phyloP scores from a whole-genome alignment of 2,888 invertebrate genomes.

The Clivina fossor region DNA sequence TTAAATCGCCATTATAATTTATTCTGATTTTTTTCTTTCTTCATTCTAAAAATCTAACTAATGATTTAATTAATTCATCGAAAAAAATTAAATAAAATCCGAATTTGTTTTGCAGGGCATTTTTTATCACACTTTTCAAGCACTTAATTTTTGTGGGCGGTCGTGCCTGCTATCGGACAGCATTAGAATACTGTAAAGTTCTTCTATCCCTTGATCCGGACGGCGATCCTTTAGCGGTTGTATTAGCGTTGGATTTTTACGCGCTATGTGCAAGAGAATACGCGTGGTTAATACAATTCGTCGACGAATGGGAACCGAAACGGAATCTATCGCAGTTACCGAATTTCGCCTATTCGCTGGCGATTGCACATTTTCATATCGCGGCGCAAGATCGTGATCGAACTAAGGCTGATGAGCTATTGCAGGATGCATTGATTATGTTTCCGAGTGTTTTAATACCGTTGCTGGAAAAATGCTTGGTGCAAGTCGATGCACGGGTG shows the following conservation, averaged over 20 bases:
- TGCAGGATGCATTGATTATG: conserved; percentile 79
- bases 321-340: conserved; percentile 79
- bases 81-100: no score
- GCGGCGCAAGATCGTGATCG: conserved; percentile 52
- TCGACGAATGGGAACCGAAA: conserved; percentile 60
- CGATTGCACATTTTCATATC: conserved; percentile 69
- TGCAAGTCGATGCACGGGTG: conserved; percentile 69
- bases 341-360: conserved; percentile 83
- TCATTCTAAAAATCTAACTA: no score
- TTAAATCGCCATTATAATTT: no score
- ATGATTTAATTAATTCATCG: no score
- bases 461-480: conserved; percentile 73
- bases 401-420: conserved; percentile 58
- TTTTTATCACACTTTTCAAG: conserved; percentile 80
- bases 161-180: conserved; percentile 80
- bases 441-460: conserved; percentile 76
- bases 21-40: no score
- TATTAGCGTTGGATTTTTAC: conserved; percentile 80
- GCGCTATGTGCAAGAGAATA: conserved; percentile 75
- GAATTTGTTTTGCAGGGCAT: conserved; percentile 59
- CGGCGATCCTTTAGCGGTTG: conserved; percentile 73
- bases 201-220: conserved; percentile 76
- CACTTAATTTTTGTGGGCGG: conserved; percentile 77
- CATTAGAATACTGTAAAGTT: conserved; percentile 84
- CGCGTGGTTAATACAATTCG: conserved; percentile 66